Base-by-base conservation (phyloP, 2,113 vertebrate genomes). In the Nycticebus coucang region DNA sequence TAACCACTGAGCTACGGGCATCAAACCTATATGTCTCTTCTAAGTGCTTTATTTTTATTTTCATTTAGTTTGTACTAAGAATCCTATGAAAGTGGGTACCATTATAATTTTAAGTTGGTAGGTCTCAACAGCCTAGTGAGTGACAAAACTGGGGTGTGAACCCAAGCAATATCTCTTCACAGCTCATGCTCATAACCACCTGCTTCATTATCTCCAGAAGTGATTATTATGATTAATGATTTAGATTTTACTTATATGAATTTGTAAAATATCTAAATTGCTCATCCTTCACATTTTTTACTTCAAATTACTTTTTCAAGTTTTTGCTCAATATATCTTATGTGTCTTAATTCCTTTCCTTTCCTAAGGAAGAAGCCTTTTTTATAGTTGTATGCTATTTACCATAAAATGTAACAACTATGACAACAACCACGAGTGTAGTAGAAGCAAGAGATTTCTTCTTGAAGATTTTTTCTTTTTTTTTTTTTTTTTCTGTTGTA, bases 331-430 rank as follows among this genome's bases (percentile, higher is more conserved):
- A 0, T 91, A 30, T 92, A 5, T 94, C 50, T 92, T 71, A 84
- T 30, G 33, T 68, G 62, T 64, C n/a, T 89, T 41, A 59, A 60
- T n/a, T n/a, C n/a, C n/a, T n/a, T 85, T 94, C 15, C 59, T 94
- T 75, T 94, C 53, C 92, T 41, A 75, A 91, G 53, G 14, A 92
- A 90, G 62, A 87, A 71, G 89, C 2, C 68, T 95, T 92, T 93
- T 88, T 86, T 72, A 68, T 18, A 66, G 35, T 37, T 41, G 7
- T 78, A 30, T 10, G 72, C 26, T 89, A 4, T 81, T 92, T 69
- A n/a, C 13, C 7, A 30, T 80, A 45, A 17, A 53, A 13, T 89
- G 14, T 87, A 71, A 59, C 72, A 64, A 18, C 24, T 82, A 0
- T 79, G 37, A 37, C 66, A 92, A 30, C 1, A n/a, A 11, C 37